Evolutionary conservation across 1,140 invertebrate species (phyloP), one percentile per base, ranked within the genome.

Genomic region (Hypothenemus hampei): DNA sequence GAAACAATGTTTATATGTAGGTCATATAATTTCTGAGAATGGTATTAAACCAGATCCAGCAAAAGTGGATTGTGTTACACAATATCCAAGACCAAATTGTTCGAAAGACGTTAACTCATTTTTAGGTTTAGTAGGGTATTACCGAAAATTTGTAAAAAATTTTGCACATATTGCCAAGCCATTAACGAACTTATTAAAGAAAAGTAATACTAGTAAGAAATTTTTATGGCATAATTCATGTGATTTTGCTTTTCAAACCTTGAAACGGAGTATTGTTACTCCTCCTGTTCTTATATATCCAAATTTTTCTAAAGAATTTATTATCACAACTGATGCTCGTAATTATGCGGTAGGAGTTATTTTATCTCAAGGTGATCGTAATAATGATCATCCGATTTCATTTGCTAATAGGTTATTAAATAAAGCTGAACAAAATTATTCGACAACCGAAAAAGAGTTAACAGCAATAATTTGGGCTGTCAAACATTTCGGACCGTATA

Each of bases 401-500:
- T 72, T 56, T 37, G 56, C 59, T 3, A 55, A 29, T 24, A 39
- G 67, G n/a, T 62, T 57, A 2, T 36, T 69, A 13, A 68, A 59
- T 35, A 22, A 44, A 23, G 29, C 59, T 10, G 68, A 69, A 63
- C 10, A 15, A 11, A 62, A 62, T 37, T 67, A 66, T 47, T 35
- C 31, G 13, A 59, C 59, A 3, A 67, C 55, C 10, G 64, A 61
- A 50, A 64, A 50, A 64, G 57, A 74, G 50, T 26, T 59, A 1
- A 54, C 77, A 18, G 73, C 72, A 1, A 63, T 78, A 13, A 44
- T 65, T 20, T 51, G 46, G 18, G 22, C 33, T n/a, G 43, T 65
- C 1, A 60, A 61, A 51, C 61, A 65, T 45, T 66, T 66, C 24
- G 26, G 61, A 39, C 56, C 51, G 5, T 37, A 37, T 37, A n/a